phyloP scores from a whole-genome alignment of 2,797 vertebrate species.

The Tragelaphus oryx region DNA sequence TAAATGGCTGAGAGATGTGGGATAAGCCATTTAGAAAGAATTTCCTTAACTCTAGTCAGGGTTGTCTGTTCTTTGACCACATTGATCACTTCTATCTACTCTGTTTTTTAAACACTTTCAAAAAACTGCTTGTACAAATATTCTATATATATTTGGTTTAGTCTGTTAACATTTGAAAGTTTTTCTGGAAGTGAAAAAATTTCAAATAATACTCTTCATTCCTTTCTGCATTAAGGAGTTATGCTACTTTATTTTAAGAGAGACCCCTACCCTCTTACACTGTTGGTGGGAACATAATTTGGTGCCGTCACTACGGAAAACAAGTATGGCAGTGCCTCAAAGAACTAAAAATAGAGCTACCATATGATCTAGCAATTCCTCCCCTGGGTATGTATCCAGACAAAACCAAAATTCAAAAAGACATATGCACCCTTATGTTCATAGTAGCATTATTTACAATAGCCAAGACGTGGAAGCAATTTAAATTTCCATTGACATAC shows the following conservation, averaged over 20 bases:
- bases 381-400: neutral
- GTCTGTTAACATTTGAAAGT: constrained; percentile 13
- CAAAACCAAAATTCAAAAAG: neutral
- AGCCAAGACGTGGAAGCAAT: neutral
- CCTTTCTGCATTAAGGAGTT: neutral
- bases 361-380: neutral
- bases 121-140: neutral
- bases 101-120: neutral
- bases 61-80: neutral
- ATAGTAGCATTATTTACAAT: neutral
- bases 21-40: neutral
- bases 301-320: neutral
- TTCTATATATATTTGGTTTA: neutral
- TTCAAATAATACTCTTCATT: neutral
- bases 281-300: neutral
- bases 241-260: neutral
- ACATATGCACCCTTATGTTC: neutral
- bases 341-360: neutral
- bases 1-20: neutral
- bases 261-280: neutral
- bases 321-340: neutral
- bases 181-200: neutral
- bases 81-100: neutral
- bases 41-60: neutral
- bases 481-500: neutral